Base-by-base conservation (phyloP, 2,113 vertebrate species). In the Epinephelus lanceolatus region DNA sequence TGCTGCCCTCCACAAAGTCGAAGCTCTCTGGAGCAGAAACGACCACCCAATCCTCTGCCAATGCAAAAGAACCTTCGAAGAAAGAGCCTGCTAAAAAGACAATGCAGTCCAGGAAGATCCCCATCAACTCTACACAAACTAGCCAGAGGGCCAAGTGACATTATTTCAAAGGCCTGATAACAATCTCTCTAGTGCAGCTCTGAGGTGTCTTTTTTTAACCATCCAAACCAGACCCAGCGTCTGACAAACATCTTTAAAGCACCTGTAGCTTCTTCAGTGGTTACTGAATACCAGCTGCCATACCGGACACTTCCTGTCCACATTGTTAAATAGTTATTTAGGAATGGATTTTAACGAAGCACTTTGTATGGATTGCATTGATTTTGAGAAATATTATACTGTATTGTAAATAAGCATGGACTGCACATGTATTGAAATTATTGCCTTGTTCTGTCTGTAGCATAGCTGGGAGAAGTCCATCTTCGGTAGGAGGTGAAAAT, bases 141-240 rank as follows among this genome's bases (percentile, higher is more conserved):
- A 96, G 96, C 95, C 96, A 96, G 80, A 98, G 95, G 94, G 96
- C 97, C 94, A 97, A 97, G 95, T 98, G 96, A 99, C 61, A 11
- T 18, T 68, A n/a, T 23, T 37, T 19, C 3, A 11, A 75, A 73
- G 80, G 76, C 73, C 68, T 65, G 51, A 61, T 37, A 60, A 83
- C 83, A 88, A 87, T 94, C 94, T 94, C 93, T 92, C 71, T 85
- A 80, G 93, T 96, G 96, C 95, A 96, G 96, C 95, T 97, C 95
- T 95, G 55, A 83, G 83, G 76, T 88, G 78, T 86, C 89, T 37
- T 30, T 37, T 37, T 37, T 80, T 33, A 72, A 84, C 55, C 78
- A 90, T 84, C 85, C 62, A 45, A 81, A 77, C 62, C 5, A 55
- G 73, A 76, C 62, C 10, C 18, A 69, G 21, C 56, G 69, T 91